Evolutionary conservation across 1,140 invertebrate species (phyloP).

Genomic region (Monomorium pharaonis): DNA sequence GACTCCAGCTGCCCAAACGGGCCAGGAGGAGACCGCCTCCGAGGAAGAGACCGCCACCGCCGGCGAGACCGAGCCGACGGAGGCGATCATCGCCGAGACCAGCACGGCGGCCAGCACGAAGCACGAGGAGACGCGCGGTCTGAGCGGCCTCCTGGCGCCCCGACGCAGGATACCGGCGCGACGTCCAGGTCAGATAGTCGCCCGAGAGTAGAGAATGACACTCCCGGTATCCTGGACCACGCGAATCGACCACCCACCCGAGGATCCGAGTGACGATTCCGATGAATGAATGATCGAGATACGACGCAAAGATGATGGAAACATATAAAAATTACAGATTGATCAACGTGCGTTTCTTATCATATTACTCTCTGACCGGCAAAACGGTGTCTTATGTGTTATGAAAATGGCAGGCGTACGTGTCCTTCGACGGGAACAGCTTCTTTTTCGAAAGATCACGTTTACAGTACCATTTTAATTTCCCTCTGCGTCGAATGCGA

Average conservation of each 20-base stretch:
- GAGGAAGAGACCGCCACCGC: slow-evolving; percentile 53
- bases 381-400: not conserved
- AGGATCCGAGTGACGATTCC: not conserved
- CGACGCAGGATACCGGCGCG: slow-evolving; percentile 86
- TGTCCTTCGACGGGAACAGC: not conserved
- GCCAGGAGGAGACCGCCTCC: slow-evolving; percentile 60
- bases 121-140: slow-evolving; percentile 85
- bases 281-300: not conserved
- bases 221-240: not conserved
- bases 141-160: slow-evolving; percentile 86
- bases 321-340: not conserved
- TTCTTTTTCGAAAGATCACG: not conserved
- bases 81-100: slow-evolving; percentile 83
- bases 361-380: not conserved
- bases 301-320: not conserved
- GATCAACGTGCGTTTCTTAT: not conserved
- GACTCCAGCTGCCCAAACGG: slow-evolving; percentile 70
- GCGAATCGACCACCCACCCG: not conserved
- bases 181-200: slow-evolving; percentile 84
- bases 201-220: slow-evolving; percentile 53
- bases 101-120: slow-evolving; percentile 83
- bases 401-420: slow-evolving; percentile 21
- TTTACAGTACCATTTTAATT: slow-evolving; percentile 8
- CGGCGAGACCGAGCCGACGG: slow-evolving; percentile 80
- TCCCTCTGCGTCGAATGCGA: not conserved